These are phyloP conservation scores for Sebastes fasciatus DNA, from an alignment of 2,113 vertebrate genomes.

Conservation along the genomic window DNA sequence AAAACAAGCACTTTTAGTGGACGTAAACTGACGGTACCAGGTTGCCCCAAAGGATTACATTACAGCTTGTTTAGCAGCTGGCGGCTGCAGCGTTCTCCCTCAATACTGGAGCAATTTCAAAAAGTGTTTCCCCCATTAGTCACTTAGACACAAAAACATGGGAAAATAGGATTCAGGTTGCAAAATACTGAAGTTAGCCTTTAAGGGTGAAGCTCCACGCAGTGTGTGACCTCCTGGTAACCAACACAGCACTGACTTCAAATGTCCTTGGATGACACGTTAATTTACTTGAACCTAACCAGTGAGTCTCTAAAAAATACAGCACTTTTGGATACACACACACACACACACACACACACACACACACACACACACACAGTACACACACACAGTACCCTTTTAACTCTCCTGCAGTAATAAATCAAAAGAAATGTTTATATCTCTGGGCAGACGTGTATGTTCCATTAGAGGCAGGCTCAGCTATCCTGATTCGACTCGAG, in stretches of 20 bases:
- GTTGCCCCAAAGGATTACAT: too few relatives aligned
- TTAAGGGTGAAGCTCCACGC: too few relatives aligned
- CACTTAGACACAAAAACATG: too few relatives aligned
- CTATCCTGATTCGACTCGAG: slow-evolving; percentile 20
- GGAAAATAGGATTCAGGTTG: too few relatives aligned
- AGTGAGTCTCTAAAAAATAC: background rate
- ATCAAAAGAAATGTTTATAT: slow-evolving; percentile 25
- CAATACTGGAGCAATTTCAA: too few relatives aligned
- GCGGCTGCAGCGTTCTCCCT: too few relatives aligned
- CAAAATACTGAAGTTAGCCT: too few relatives aligned
- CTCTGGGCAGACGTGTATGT: background rate
- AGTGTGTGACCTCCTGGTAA: background rate
- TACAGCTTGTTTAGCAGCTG: too few relatives aligned
- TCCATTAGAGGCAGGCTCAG: slow-evolving; percentile 36
- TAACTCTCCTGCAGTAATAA: background rate
- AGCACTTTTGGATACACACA: background rate
- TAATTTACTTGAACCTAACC: background rate
- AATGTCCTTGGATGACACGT: background rate
- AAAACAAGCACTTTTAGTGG: too few relatives aligned
- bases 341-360: too few relatives aligned
- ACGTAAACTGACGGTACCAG: too few relatives aligned
- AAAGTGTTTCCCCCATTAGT: too few relatives aligned
- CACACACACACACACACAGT: background rate
- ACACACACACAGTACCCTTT: background rate
- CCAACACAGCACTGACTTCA: background rate